Evolutionary conservation across 2,113 vertebrate species (phyloP), one percentile per base, ranked within the genome.

Genomic region (Antechinus stuartii): DNA sequence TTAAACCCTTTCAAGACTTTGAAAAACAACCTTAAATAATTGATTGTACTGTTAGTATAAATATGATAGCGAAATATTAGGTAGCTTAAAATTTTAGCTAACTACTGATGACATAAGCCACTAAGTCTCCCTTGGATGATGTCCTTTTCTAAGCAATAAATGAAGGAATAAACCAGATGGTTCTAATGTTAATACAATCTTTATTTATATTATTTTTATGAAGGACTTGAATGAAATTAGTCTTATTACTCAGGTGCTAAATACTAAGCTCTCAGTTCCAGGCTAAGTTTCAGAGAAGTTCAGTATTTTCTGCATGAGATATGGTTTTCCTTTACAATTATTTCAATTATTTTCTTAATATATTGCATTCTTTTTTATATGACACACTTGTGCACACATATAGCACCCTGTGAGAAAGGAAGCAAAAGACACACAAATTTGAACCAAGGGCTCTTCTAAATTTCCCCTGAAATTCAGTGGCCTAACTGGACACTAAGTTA

Each of bases 61-160:
- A 57, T 42, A 10, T 50, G 8, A 3, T 2, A 14, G 0, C 30
- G n/a, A 1, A 24, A n/a, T 12, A 68, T 53, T 57, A 25, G 61
- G 30, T 56, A 30, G 23, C 84, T 23, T 94, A 49, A 91, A 42
- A 6, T 94, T 94, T 56, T 92, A 53, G 12, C 52, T 89, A 90
- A 92, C 61, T 68, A 93, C 49, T 55, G 2, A 47, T 89, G 93
- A 93, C 89, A 90, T 97, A 52, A 94, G 68, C 68, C 68, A 42
- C 35, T 8, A 42, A 84, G 0, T 95, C 90, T 95, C 90, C 54
- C 52, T 61, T 89, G 52, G 11, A 54, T 54, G 89, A 30, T 92
- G 50, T 56, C 25, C 23, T 89, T 53, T 27, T 61, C 55, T 22
- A 24, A 95, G 49, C 49, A 89, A 84, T 93, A 96, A n/a, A 26